Evolutionary conservation across 2,113 vertebrate genomes (phyloP), one percentile per base, ranked within the genome.

Genomic region (Mesembrinibis cayennensis): DNA sequence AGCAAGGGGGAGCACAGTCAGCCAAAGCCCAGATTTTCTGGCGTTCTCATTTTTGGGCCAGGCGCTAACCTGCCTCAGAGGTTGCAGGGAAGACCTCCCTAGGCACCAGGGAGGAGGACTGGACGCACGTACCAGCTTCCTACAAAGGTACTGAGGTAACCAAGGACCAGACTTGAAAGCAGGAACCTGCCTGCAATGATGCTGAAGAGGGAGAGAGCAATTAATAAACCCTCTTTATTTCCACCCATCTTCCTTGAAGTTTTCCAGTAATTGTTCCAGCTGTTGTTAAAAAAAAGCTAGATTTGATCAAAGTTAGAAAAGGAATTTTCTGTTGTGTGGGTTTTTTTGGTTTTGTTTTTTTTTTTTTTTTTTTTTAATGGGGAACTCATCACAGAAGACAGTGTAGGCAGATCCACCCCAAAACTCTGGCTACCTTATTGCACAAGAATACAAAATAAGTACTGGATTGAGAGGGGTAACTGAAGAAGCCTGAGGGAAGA

Each of bases 1-100:
- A 83, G 52, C 1, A 1, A 67, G 7, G 7, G 18, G 0, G 0
- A 65, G 9, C 4, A 20, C 23, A 50, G 32, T 16, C 26, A 80
- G 47, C 10, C 12, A 70, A 89, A 10, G 59, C 14, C 4, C 8
- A 70, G 12, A 65, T 65, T 44, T 87, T 72, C 49, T 40, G 15
- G 4, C 2, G 1, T 65, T 66, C 59, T 82, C 13, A 32, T 80
- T 70, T 87, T 44, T 47, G 16, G 5, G 15, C 6, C 30, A 80
- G 30, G 29, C 2, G 12, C 4, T 49, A 73, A 63, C 22, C 5
- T 9, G 16, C 16, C 50, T 55, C 58, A 26, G 30, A 53, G 13
- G 25, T 6, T 50, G 16, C 58, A 87, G 26, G 12, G 19, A 63
- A 40, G 16, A 76, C 20, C 21, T 62, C 82, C 25, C 14, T 27